Conservation (phyloP, 2,888 invertebrate genomes). For the Herminia tarsipennalis region DNA sequence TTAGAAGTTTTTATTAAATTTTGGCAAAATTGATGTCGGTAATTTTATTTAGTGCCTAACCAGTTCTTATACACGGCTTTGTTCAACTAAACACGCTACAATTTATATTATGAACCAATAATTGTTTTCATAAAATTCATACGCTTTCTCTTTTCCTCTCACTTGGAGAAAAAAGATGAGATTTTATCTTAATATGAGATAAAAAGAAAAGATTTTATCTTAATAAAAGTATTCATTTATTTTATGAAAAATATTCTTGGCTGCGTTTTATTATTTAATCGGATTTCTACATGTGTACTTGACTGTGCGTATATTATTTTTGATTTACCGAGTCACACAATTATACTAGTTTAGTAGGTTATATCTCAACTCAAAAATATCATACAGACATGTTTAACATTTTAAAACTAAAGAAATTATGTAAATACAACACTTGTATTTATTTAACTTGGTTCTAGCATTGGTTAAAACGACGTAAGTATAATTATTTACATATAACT, state of each 20-base stretch:
- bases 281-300: slow-evolving; percentile 14
- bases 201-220: no score
- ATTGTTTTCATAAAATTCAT: no score
- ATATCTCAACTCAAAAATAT: not conserved
- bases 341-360: slow-evolving; percentile 4
- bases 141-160: no score
- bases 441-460: not conserved
- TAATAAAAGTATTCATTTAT: no score
- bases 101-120: no score
- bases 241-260: not conserved
- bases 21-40: no score
- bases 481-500: slow-evolving; percentile 33
- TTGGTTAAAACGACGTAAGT: not conserved
- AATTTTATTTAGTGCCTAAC: no score
- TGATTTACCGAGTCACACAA: slow-evolving; percentile 12
- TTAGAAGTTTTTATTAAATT: no score
- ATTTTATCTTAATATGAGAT: no score
- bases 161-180: no score
- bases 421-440: not conserved
- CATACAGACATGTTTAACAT: not conserved
- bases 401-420: not conserved
- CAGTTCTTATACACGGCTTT: no score
- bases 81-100: no score
- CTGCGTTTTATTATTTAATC: not conserved
- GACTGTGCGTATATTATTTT: slow-evolving; percentile 5